These are phyloP conservation scores for pig (Sus scrofa) DNA, from an alignment of 2,113 vertebrate species.

Conservation along the genomic window T2T-Sscrofa CM000824.6:163423001-163423500, in stretches of 20 bases:
- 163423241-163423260: not conserved
- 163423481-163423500: too few species aligned
- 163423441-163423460: too few species aligned
- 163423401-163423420: too few species aligned
- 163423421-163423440: too few species aligned
- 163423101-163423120: not conserved
- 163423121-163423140: constrained; percentile 20
- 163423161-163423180: not conserved
- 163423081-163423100: not conserved
- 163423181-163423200: constrained; percentile 22
- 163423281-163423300: not conserved
- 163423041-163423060: not conserved
- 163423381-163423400: too few species aligned
- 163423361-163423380: too few species aligned
- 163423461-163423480: too few species aligned
- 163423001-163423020: not conserved
- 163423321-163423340: too few species aligned
- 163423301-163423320: too few species aligned
- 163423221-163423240: not conserved
- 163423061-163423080: not conserved
- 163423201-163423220: not conserved
- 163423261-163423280: not conserved
- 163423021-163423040: not conserved
- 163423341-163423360: too few species aligned
- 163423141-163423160: not conserved